These are phyloP conservation scores for Drosophila diplacantha DNA, from an alignment of 2,888 invertebrate genomes.

Conservation along the genomic window DNA sequence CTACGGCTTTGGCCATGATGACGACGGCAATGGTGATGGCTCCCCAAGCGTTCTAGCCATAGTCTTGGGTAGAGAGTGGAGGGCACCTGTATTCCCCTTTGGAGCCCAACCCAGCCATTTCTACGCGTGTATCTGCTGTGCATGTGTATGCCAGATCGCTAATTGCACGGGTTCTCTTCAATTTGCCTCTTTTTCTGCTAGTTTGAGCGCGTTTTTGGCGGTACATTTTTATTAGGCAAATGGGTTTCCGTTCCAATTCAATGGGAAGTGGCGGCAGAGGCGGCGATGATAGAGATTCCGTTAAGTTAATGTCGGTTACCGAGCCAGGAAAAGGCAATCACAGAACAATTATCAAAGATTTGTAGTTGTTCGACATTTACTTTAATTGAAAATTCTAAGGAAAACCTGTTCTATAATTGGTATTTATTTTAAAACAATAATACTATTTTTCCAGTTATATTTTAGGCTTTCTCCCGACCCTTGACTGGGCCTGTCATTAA, in stretches of 20 bases:
- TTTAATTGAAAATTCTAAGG: not conserved
- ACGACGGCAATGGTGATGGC: conserved; percentile 37
- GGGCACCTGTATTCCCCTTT: conserved; percentile 17
- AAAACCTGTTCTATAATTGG: too few species aligned
- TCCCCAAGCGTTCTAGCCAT: conserved; percentile 49
- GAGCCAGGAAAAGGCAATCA: not conserved
- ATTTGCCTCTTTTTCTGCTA: conserved; percentile 54
- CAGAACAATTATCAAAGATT: conserved; percentile 3
- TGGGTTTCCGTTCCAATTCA: conserved; percentile 42
- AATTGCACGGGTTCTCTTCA: conserved; percentile 52
- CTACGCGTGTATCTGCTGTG: conserved; percentile 8
- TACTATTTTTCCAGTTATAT: not conserved
- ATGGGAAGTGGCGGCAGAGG: conserved; percentile 25
- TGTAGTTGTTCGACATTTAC: not conserved
- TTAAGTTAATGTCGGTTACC: conserved; percentile 10
- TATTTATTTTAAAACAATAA: not conserved
- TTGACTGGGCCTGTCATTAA: not conserved
- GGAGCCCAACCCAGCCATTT: conserved; percentile 6
- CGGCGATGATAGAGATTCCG: conserved; percentile 22
- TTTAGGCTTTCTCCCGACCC: not conserved
- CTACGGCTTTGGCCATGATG: conserved; percentile 52
- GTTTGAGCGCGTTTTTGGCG: conserved; percentile 42
- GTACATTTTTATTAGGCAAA: conserved; percentile 56
- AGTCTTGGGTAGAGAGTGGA: conserved; percentile 41
- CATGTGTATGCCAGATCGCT: conserved; percentile 29